phyloP scores from a whole-genome alignment of 2,797 vertebrate genomes.

The Parauchenoglanis ngamensis region DNA sequence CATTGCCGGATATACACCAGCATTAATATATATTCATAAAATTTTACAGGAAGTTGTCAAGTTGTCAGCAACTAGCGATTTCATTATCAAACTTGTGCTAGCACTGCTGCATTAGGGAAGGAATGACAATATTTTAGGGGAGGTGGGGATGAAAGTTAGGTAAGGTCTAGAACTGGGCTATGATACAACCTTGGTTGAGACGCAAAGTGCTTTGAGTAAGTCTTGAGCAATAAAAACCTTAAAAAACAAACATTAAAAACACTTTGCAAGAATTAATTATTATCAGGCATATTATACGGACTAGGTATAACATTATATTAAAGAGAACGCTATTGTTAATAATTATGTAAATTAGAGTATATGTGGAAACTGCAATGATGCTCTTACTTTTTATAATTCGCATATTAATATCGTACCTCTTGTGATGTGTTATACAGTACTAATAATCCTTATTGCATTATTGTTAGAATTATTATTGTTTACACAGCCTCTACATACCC shows the following conservation, averaged over 20 bases:
- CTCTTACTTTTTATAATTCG: not conserved
- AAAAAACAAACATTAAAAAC: not conserved
- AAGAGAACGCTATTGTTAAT: not conserved
- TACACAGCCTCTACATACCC: not conserved
- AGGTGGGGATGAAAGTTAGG: not conserved
- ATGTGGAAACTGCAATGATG: not conserved
- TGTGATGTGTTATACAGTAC: not conserved
- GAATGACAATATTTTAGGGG: not conserved
- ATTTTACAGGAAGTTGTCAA: not conserved
- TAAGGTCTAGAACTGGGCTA: not conserved
- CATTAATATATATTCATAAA: slow-evolving; percentile 1
- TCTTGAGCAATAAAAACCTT: not conserved
- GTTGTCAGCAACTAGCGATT: not conserved
- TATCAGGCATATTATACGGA: not conserved
- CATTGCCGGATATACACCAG: not conserved
- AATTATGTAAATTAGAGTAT: slow-evolving; percentile 13
- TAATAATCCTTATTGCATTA: not conserved
- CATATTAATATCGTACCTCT: not conserved
- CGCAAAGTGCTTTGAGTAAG: not conserved
- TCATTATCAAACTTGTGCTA: not conserved
- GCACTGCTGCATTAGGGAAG: not conserved
- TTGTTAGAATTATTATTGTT: not conserved
- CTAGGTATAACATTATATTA: not conserved
- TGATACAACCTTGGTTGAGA: not conserved
- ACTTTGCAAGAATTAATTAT: not conserved